Evolutionary conservation across 2,888 invertebrate genomes (phyloP), one percentile per base, ranked within the genome.

Genomic region (Meloe dianella): DNA sequence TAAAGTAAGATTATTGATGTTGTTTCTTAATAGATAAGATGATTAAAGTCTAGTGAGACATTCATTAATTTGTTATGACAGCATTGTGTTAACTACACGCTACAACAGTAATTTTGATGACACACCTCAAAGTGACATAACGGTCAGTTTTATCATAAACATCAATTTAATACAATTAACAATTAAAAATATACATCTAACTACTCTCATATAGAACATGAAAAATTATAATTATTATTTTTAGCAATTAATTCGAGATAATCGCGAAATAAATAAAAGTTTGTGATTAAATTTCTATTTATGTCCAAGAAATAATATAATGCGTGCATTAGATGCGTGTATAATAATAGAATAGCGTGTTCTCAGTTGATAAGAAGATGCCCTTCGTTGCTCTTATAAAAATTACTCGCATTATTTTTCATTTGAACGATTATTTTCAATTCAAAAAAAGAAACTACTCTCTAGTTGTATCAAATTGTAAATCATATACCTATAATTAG

Each of bases 1-100:
- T 32, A n/a, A n/a, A n/a, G 10, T 32, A 32, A 8, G 10, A 20
- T 3, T 22, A 22, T 51, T 10, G 59, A 17, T 59, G 27, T 20
- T 38, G 20, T 32, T 56, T 62, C 57, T 57, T 51, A 56, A 56
- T 57, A 29, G 56, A 22, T n/a, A 30, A 61, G 69, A 71, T 71
- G 73, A 71, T 70, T 76, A 73, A 75, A 76, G 78, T 79, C 81
- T 80, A 77, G 82, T 82, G 82, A 83, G 81, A 83, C 80, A 84
- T 84, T 84, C 83, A 84, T 84, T 84, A 84, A 84, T 84, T 83
- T 83, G 82, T 82, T 83, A 78, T 84, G 84, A 84, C 84, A 84
- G 82, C 75, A 64, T 80, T 77, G 84, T 83, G 84, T 83, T 83
- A 83, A 83, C 81, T 83, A 84, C 83, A 84, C 83, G 83, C 83